A percentile compares a stretch with the other conserved stretches of the same genome.
Conservation (phyloP, 2,888 invertebrate genomes). For the Tiliacea aurago region DNA sequence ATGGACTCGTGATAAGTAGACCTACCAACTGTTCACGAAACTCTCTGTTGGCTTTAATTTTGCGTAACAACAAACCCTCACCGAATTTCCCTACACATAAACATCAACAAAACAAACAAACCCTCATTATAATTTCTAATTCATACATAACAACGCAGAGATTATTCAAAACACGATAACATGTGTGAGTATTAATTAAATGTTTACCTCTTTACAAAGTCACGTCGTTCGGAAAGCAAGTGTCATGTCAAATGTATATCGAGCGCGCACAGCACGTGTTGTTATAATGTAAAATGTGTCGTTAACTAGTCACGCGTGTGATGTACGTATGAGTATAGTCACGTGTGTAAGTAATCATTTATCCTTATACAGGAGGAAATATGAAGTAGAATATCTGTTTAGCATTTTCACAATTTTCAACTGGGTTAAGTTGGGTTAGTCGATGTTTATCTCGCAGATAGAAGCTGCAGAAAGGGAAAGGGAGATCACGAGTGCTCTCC, state of each 20-base stretch:
- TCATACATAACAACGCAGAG: slow-evolving; percentile 14
- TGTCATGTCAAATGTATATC: slow-evolving; percentile 13
- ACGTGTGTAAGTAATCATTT: slow-evolving; percentile 22
- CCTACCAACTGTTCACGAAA: neutral
- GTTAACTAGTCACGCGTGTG: neutral
- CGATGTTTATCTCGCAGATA: neutral
- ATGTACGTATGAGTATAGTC: neutral
- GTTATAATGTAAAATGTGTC: neutral
- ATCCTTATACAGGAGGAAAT: neutral
- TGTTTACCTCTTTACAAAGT: slow-evolving; percentile 57
- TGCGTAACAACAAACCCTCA: neutral
- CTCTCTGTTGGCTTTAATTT: neutral
- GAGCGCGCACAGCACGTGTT: slow-evolving; percentile 17
- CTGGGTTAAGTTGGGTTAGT: neutral
- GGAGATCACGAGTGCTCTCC: too few relatives aligned
- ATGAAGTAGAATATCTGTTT: neutral
- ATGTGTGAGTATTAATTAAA: slow-evolving; percentile 16
- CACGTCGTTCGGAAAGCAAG: slow-evolving; percentile 49
- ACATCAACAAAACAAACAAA: slow-evolving; percentile 18
- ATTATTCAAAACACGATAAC: slow-evolving; percentile 49
- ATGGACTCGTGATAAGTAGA: too few relatives aligned
- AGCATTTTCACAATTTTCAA: neutral
- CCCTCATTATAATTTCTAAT: slow-evolving; percentile 39
- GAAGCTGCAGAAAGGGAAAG: too few relatives aligned
- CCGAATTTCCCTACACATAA: neutral